phyloP scores from a whole-genome alignment of 1,140 invertebrate species.

The Macrosteles quadrilineatus region DNA sequence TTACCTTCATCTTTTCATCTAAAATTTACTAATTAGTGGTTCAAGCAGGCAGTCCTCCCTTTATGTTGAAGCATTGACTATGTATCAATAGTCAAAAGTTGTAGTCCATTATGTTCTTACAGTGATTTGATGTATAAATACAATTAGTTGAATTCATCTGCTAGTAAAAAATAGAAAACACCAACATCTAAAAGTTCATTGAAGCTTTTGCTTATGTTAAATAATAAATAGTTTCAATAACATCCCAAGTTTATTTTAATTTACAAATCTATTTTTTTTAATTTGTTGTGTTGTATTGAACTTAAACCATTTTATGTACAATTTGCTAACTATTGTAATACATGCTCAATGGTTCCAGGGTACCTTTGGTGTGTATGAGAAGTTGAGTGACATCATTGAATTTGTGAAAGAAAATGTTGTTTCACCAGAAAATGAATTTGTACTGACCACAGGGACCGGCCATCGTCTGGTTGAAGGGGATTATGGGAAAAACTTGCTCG shows the following conservation, averaged over 20 bases:
- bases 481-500: slow-evolving; percentile 65
- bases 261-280: too few relatives aligned
- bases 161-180: too few relatives aligned
- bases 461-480: slow-evolving; percentile 61
- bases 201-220: too few relatives aligned
- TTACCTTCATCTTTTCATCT: not conserved
- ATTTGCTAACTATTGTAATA: too few relatives aligned
- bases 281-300: too few relatives aligned
- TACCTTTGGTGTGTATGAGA: slow-evolving; percentile 80
- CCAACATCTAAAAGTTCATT: too few relatives aligned
- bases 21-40: not conserved
- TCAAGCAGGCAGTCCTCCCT: not conserved
- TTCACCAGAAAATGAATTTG: slow-evolving; percentile 50
- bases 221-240: too few relatives aligned
- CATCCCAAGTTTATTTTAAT: too few relatives aligned
- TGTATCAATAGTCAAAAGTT: not conserved
- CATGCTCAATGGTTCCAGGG: slow-evolving; percentile 63
- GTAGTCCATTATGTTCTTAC: not conserved
- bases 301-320: too few relatives aligned
- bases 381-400: slow-evolving; percentile 64
- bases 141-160: too few relatives aligned
- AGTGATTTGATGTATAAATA: not conserved
- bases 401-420: slow-evolving; percentile 74
- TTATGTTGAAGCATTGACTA: not conserved
- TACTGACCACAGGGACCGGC: slow-evolving; percentile 62